Conservation (phyloP, 2,113 vertebrate genomes). For the Protobothrops flavoviridis region DNA sequence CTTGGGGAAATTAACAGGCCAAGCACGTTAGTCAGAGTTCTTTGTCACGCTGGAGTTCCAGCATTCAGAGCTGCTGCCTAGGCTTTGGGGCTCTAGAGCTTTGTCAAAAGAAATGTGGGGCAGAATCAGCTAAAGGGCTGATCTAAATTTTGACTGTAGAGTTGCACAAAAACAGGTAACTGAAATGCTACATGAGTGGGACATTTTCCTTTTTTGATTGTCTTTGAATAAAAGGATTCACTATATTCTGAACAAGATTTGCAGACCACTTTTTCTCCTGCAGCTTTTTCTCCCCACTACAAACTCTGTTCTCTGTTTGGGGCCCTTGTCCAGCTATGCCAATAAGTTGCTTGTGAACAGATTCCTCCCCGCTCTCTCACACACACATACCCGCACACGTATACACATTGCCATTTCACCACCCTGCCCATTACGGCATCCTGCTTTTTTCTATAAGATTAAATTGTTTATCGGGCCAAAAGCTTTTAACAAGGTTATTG, state of each 20-base stretch:
- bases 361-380: not conserved
- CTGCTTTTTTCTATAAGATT: not conserved
- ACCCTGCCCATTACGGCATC: not conserved
- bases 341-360: not conserved
- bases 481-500: not conserved
- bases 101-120: not conserved
- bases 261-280: not conserved
- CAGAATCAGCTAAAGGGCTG: not conserved
- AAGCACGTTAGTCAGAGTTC: not conserved
- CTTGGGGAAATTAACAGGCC: not conserved
- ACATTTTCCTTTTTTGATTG: not conserved
- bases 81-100: not conserved
- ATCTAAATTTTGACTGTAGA: not conserved
- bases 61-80: not conserved
- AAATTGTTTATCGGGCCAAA: not conserved
- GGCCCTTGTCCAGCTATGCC: not conserved
- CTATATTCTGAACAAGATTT: not conserved
- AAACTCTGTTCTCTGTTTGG: not conserved
- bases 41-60: not conserved
- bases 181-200: not conserved
- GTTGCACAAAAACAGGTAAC: not conserved
- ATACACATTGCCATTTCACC: not conserved
- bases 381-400: not conserved
- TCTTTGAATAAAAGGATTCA: not conserved
- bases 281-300: not conserved